Evolutionary conservation across 1,140 invertebrate species (phyloP), one percentile per base, ranked within the genome.

Genomic region (Drosophila equinoxialis): DNA sequence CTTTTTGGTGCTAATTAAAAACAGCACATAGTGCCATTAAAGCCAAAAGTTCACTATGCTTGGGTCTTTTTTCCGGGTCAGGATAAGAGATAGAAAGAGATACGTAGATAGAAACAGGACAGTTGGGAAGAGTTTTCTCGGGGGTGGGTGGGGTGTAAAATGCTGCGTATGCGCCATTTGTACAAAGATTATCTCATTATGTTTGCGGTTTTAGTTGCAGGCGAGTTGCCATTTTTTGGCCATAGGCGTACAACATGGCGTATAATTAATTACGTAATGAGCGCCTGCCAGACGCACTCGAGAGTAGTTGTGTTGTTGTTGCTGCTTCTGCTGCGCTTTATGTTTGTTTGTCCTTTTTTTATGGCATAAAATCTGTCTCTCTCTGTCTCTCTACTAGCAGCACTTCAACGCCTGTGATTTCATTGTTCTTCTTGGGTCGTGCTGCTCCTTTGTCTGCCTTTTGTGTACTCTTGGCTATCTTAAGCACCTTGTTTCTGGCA

Each of bases 221-320:
- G 20, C 57, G 41, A 14, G 35, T 64, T 81, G 65, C 79, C 65
- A 75, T 70, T 70, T 78, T 87, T 87, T 55, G 82, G 71, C 73
- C 84, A 87, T 74, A 75, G 72, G 74, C 82, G 71, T 67, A 79
- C 79, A 79, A 83, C 79, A 74, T 86, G 84, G 74, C 79, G 79
- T 87, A 89, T 87, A 87, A 87, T 87, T 89, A 89, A 87, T 87
- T 89, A 74, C 84, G 79, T 87, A 87, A 87, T 83, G 84, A 87
- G 83, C 79, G 82, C 72, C 78, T 85, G 75, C 71, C 79, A 76
- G 79, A 71, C 68, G 65, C 74, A 81, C 65, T 85, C 67, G 26
- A 26, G n/a, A 68, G 57, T 77, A 82, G 48, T 76, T 63, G 45
- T 62, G 45, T 11, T 51, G 45, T 71, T 63, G 54, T 72, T 70